Evolutionary conservation across 2,113 vertebrate species (phyloP).

Genomic region (Orcinus orca): DNA sequence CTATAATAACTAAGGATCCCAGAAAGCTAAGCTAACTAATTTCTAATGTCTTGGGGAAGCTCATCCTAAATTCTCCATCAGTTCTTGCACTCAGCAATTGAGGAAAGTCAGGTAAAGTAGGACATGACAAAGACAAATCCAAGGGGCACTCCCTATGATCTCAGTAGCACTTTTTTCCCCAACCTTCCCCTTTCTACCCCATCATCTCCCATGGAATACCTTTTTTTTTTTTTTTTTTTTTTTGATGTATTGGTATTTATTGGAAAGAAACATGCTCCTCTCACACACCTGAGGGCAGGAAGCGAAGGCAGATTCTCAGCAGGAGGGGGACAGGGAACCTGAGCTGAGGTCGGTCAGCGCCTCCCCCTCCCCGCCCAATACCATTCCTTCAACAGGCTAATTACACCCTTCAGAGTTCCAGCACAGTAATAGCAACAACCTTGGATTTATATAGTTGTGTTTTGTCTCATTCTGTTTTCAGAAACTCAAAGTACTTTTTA

Average conservation of each 20-base stretch:
- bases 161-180: background rate
- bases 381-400: background rate
- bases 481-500: background rate
- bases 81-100: background rate
- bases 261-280: no score
- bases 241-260: no score
- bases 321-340: no score
- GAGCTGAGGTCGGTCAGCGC: no score
- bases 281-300: no score
- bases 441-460: background rate
- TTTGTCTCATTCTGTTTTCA: background rate
- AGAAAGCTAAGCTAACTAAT: background rate
- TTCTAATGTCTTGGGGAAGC: conserved; percentile 1
- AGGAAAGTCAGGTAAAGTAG: background rate
- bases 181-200: background rate
- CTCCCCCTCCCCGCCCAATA: no score
- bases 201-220: background rate
- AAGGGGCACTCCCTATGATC: background rate
- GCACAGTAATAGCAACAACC: background rate
- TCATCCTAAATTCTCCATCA: background rate
- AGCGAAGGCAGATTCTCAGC: no score
- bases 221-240: no score
- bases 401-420: background rate
- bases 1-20: background rate
- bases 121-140: background rate